Conservation (phyloP, 53 echinoderm and acorn worm species). For the Temnopleurus reevesii region DNA sequence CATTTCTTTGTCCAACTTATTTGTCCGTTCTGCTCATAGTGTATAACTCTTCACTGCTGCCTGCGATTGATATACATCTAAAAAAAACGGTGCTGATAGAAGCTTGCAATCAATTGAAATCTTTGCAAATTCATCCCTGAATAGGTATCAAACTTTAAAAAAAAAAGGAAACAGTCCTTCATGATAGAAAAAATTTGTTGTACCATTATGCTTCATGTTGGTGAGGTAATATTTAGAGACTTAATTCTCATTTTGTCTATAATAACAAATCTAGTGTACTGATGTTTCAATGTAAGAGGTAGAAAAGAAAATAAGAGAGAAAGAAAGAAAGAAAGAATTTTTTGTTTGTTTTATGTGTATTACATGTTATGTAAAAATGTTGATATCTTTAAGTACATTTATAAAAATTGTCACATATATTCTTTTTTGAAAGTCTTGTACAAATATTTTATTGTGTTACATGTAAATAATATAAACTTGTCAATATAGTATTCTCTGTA, state of each 20-base stretch:
- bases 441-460: slow-evolving; percentile 41
- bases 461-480: slow-evolving; percentile 55
- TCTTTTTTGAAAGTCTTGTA: slow-evolving; percentile 32
- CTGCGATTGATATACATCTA: too few species aligned
- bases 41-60: too few species aligned
- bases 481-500: slow-evolving; percentile 23
- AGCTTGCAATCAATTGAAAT: too few species aligned
- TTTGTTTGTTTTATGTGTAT: neutral
- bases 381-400: neutral
- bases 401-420: slow-evolving; percentile 38
- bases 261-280: neutral
- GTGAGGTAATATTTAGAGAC: neutral
- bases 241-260: neutral
- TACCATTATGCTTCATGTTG: too few species aligned
- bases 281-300: slow-evolving; percentile 22
- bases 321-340: neutral
- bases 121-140: too few species aligned
- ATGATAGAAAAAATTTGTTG: too few species aligned
- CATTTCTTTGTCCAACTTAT: too few species aligned
- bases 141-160: too few species aligned
- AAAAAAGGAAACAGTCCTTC: too few species aligned
- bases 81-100: too few species aligned
- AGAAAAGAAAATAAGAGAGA: neutral
- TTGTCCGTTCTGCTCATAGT: too few species aligned
- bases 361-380: slow-evolving; percentile 19